Conservation (phyloP, 2,888 invertebrate genomes). For the Nomada fabriciana region DNA sequence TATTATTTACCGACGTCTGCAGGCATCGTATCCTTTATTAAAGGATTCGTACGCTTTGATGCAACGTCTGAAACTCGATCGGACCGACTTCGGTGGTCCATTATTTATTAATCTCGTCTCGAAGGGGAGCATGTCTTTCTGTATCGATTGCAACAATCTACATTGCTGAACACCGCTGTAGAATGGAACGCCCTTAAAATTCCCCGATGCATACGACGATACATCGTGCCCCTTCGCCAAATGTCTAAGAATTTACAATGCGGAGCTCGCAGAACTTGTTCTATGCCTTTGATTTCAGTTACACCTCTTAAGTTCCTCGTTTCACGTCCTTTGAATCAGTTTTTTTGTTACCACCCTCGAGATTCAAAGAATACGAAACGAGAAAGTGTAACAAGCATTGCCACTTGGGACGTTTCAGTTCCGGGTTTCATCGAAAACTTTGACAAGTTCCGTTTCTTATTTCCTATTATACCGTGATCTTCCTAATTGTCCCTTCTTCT, state of each 20-base stretch:
- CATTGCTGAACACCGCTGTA: constrained; percentile 23
- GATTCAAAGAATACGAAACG: not conserved
- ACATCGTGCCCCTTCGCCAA: too few species aligned
- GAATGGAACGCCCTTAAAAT: constrained; percentile 21
- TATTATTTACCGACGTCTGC: constrained; percentile 66
- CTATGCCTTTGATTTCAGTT: too few species aligned
- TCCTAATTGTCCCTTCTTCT: not conserved
- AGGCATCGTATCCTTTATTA: constrained; percentile 63
- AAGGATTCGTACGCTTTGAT: constrained; percentile 63
- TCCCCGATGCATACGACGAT: not conserved
- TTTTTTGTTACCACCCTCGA: not conserved
- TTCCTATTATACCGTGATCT: not conserved
- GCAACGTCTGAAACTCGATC: constrained; percentile 59
- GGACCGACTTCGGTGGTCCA: constrained; percentile 45
- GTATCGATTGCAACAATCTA: constrained; percentile 52
- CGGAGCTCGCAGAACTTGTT: too few species aligned
- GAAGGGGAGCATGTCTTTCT: constrained; percentile 12
- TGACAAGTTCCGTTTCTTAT: not conserved
- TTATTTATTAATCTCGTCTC: constrained; percentile 52
- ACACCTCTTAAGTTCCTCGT: not conserved
- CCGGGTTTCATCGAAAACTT: constrained; percentile 11
- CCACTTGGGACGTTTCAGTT: not conserved
- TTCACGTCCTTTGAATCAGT: not conserved
- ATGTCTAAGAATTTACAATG: not conserved
- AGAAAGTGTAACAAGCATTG: not conserved